Evolutionary conservation across 2,113 vertebrate genomes (phyloP).

Genomic region (Cryptomyrus ogoouensis): DNA sequence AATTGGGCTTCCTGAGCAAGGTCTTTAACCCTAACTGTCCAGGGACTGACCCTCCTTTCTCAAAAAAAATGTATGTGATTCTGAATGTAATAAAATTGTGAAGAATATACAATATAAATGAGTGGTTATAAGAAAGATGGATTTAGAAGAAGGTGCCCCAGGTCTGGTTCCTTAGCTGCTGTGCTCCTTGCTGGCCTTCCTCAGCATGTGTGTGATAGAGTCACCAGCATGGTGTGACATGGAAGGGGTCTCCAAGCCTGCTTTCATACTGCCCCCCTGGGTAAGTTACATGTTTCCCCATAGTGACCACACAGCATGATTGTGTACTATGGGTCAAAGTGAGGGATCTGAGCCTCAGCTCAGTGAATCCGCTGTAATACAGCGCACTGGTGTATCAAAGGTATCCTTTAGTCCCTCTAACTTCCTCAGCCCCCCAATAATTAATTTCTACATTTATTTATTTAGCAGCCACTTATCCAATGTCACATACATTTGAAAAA

Average conservation of each 20-base stretch:
- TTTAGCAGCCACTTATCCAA: background rate
- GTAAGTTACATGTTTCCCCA: background rate
- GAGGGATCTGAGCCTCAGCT: background rate
- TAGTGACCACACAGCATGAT: background rate
- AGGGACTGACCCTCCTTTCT: background rate
- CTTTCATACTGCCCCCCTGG: background rate
- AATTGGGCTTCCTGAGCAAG: background rate
- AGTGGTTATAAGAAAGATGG: background rate
- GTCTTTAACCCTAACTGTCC: background rate
- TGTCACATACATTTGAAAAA: background rate
- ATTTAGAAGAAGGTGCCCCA: background rate
- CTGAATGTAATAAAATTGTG: background rate
- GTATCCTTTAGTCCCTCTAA: background rate
- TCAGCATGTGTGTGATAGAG: background rate
- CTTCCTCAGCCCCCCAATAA: background rate
- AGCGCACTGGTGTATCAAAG: background rate
- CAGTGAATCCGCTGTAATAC: background rate
- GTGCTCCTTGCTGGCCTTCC: background rate
- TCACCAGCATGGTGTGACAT: background rate
- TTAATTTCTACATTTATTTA: background rate
- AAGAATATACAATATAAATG: background rate
- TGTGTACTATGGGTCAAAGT: background rate
- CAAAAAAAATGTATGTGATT: background rate
- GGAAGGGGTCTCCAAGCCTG: background rate
- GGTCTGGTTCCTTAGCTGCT: background rate